A percentile compares a stretch with the other conserved stretches of the same genome.
Evolutionary conservation across 2,797 vertebrate genomes (phyloP).

Genomic region (Allobates femoralis): DNA sequence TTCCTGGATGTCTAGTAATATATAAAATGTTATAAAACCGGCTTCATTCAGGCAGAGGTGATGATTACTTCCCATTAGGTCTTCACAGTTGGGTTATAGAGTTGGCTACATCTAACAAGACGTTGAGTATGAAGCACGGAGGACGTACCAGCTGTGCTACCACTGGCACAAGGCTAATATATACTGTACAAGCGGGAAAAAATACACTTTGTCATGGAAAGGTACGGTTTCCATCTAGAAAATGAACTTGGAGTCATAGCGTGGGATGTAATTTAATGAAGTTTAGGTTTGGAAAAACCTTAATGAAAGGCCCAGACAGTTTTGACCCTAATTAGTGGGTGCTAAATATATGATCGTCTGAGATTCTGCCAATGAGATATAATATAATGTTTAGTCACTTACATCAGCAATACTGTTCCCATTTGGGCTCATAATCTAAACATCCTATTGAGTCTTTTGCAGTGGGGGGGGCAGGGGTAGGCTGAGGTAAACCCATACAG

Average conservation of each 20-base stretch:
- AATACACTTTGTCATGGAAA: background rate
- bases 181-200: background rate
- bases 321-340: background rate
- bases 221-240: background rate
- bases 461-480: too few species aligned
- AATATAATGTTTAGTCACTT: too few species aligned
- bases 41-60: conserved; percentile 12
- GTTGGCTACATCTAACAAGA: conserved; percentile 1
- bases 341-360: too few species aligned
- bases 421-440: too few species aligned
- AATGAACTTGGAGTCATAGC: background rate
- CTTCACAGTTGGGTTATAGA: background rate
- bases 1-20: background rate
- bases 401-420: too few species aligned
- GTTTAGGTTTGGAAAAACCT: background rate
- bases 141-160: background rate
- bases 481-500: too few species aligned
- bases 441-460: too few species aligned
- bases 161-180: background rate
- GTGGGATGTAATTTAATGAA: background rate
- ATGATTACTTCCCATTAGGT: conserved; percentile 10
- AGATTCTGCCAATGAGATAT: too few species aligned
- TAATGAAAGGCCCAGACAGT: background rate
- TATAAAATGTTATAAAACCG: background rate
- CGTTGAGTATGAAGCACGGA: background rate